Base-by-base conservation (phyloP, 2,888 invertebrate species). In the Apotomis turbidana region DNA sequence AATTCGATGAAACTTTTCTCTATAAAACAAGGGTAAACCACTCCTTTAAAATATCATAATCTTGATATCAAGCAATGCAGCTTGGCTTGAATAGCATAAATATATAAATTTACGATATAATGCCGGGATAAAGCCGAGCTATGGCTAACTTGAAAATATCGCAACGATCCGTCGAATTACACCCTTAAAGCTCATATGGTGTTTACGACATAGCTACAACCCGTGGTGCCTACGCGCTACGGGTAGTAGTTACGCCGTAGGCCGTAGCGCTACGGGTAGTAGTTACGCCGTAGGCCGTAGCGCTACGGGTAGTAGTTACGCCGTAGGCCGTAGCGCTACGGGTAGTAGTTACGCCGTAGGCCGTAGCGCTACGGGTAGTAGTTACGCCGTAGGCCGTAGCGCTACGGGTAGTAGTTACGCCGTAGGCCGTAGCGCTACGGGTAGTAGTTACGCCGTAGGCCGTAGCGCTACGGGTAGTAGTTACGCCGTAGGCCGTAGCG, bases 191-290 rank as follows among this genome's bases (percentile, higher is more conserved):
- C 27, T n/a, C 10, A 5, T 44, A 15, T 55, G 64, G 54, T 64
- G 38, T 6, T 44, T 5, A 8, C 44, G 36, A 4, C 15, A 64
- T 27, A 27, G 27, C 27, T 27, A 27, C 27, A 27, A 27, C 27
- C 27, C 27, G 27, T 27, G 27, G 57, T 44, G 70, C 10, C 71
- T 67, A 71, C 71, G 71, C 46, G 61, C 67, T 67, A 67, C 66
- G 71, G 58, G 49, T 4, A 8, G 3, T 10, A 41, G 15, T 15
- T 15, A 15, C 15, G 15, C 15, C 15, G 15, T 15, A 15, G n/a
- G n/a, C n/a, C n/a, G n/a, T n/a, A n/a, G n/a, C n/a, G n/a, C n/a
- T n/a, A n/a, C n/a, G n/a, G n/a, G n/a, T n/a, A 8, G 3, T 10
- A 41, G 27, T 27, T 27, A 27, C 27, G 27, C 27, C 27, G 27